Evolutionary conservation across 2,888 invertebrate species (phyloP), one percentile per base, ranked within the genome.

Genomic region (Punctoribates punctum): DNA sequence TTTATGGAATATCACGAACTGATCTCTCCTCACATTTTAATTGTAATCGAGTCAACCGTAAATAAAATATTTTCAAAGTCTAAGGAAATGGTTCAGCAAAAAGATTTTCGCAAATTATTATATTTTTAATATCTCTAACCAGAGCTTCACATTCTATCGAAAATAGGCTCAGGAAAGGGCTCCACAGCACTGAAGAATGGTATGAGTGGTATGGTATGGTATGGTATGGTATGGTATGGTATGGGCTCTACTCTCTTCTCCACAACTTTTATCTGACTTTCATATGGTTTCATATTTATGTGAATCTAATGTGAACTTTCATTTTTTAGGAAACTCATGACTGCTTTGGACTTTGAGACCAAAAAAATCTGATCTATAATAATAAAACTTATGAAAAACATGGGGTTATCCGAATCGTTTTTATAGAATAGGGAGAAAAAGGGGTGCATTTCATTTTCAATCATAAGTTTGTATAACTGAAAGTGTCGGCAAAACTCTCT

Each of bases 381-480:
- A 11, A 46, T 11, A 51, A 51, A 6, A 51, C 15, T 51, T n/a
- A 17, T 46, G 20, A 15, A 60, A 54, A 11, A 17, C 17, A 54
- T 54, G 54, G 5, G 17, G 5, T 5, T 17, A 54, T 54, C 6
- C n/a, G 17, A 54, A 54, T 54, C 9, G 9, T 54, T 17, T 54
- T 54, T 54, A 11, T 54, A 8, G 25, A 25, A 60, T 9, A 9
- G 23, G 23, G 60, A 25, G 27, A 27, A 60, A 60, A 60, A 60
- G 60, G 60, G 60, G 60, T 60, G 60, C 60, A 60, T 60, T 60
- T 60, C 23, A 60, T 51, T 51, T 51, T 60, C 23, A 60, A n/a
- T n/a, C 27, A 60, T 60, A 60, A 60, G 60, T 23, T 23, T 60
- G 8, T 4, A 23, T 23, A 23, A 60, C 20, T 23, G 15, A 60